phyloP scores from a whole-genome alignment of 2,888 invertebrate genomes.

The Orthonychiurus folsomi region DNA sequence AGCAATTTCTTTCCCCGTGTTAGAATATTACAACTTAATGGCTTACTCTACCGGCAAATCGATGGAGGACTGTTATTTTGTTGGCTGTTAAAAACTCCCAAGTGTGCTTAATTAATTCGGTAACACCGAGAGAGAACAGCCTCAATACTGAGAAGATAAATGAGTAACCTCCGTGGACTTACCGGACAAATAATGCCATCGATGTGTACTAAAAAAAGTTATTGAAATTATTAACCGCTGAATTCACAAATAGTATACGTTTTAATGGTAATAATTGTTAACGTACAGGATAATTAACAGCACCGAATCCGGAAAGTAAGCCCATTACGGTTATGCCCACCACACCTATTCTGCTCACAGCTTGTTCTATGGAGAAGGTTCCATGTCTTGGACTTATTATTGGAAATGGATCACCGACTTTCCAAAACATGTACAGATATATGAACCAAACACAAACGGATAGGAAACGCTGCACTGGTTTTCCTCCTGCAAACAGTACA shows the following conservation, averaged over 20 bases:
- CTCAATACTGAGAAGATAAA: too few species aligned
- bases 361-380: slow-evolving; percentile 76
- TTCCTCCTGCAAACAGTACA: slow-evolving; percentile 19
- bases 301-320: slow-evolving; percentile 95
- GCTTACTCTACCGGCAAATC: too few species aligned
- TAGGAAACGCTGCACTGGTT: slow-evolving; percentile 44
- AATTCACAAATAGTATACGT: background rate
- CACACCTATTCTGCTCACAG: slow-evolving; percentile 93
- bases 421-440: slow-evolving; percentile 96
- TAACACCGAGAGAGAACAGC: too few species aligned
- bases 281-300: slow-evolving; percentile 95
- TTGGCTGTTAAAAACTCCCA: too few species aligned
- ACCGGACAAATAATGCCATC: background rate
- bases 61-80: too few species aligned
- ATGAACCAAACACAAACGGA: slow-evolving; percentile 78
- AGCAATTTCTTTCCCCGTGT: too few species aligned
- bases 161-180: background rate
- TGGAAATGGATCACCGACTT: slow-evolving; percentile 97
- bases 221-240: background rate
- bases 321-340: slow-evolving; percentile 99
- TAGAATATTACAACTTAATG: too few species aligned
- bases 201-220: background rate
- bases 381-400: slow-evolving; percentile 93
- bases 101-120: too few species aligned
- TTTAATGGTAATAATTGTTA: too few species aligned